phyloP scores from a whole-genome alignment of 1,140 invertebrate genomes.

The Brachionus calyciflorus region DNA sequence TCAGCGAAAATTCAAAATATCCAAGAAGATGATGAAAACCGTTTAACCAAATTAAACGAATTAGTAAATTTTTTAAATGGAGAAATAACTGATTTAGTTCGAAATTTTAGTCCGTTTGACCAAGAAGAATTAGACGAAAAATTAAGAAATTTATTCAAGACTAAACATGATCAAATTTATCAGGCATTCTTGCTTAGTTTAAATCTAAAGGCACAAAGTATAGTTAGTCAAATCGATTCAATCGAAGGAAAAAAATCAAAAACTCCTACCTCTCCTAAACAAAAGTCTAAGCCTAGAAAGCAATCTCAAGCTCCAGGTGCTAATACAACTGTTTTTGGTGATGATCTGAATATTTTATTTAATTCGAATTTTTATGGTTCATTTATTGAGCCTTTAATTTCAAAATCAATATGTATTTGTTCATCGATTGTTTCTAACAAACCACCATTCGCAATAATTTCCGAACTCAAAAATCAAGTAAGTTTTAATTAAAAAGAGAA shows the following conservation, averaged over 20 bases:
- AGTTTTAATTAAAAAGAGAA: neutral
- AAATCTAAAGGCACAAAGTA: neutral
- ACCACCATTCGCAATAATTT: conserved; percentile 10
- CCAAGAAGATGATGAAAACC: conserved; percentile 33
- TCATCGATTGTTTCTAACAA: conserved; percentile 1
- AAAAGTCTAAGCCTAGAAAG: conserved; percentile 4
- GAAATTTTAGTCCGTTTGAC: conserved; percentile 23
- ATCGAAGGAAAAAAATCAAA: conserved; percentile 29
- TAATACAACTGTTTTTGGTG: neutral
- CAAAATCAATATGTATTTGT: conserved; percentile 17
- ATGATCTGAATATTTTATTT: conserved; percentile 7
- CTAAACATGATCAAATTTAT: neutral
- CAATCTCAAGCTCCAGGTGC: neutral
- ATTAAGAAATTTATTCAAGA: conserved; percentile 15
- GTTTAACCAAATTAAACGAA: neutral
- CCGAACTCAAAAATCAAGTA: conserved; percentile 17
- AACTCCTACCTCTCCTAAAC: conserved; percentile 26
- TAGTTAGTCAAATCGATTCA: neutral
- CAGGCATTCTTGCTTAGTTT: neutral
- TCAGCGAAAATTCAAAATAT: conserved; percentile 33
- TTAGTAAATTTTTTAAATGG: conserved; percentile 7
- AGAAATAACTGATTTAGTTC: conserved; percentile 12
- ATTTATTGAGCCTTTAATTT: conserved; percentile 19
- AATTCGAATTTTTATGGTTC: conserved; percentile 13
- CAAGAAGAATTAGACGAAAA: conserved; percentile 40